phyloP scores from a whole-genome alignment of 2,888 invertebrate genomes.

The Cryptus armator region DNA sequence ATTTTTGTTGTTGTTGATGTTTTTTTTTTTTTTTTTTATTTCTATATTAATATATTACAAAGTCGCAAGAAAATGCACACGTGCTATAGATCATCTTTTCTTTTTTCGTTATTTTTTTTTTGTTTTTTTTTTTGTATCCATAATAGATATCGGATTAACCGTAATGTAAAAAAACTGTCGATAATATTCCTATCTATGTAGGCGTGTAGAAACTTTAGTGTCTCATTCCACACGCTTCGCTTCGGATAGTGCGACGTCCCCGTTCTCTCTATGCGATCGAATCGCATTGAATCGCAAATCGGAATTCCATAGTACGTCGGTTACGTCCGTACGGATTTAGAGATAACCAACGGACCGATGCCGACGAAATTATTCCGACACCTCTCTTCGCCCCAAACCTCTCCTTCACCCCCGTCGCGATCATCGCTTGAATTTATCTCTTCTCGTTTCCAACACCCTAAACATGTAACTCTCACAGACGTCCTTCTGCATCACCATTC shows the following conservation, averaged over 20 bases:
- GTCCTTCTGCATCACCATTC: constrained; percentile 39
- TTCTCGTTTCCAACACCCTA: constrained; percentile 21
- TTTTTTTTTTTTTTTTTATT: not conserved
- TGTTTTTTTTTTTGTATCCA: not conserved
- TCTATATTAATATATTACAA: constrained; percentile 43
- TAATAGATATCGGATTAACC: constrained; percentile 36
- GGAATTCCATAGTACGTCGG: constrained; percentile 43
- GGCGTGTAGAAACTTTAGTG: constrained; percentile 64
- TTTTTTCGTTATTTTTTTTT: not conserved
- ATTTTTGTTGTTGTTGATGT: not conserved
- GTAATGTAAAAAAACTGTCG: constrained; percentile 62
- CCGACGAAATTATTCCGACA: constrained; percentile 52
- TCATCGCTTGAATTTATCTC: constrained; percentile 42
- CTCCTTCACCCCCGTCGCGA: not conserved
- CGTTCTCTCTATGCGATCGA: constrained; percentile 27
- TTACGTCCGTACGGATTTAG: constrained; percentile 38
- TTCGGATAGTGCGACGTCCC: constrained; percentile 14
- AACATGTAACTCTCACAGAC: constrained; percentile 35
- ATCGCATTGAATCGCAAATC: constrained; percentile 59
- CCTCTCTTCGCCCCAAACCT: not conserved
- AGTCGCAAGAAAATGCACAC: constrained; percentile 20
- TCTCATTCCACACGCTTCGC: constrained; percentile 20
- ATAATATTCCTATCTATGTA: constrained; percentile 67
- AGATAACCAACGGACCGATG: constrained; percentile 49
- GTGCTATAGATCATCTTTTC: constrained; percentile 17